These are phyloP conservation scores for Paragorgia papillata DNA, from an alignment of 92 coral and sea anemone species.

Conservation along the genomic window DNA sequence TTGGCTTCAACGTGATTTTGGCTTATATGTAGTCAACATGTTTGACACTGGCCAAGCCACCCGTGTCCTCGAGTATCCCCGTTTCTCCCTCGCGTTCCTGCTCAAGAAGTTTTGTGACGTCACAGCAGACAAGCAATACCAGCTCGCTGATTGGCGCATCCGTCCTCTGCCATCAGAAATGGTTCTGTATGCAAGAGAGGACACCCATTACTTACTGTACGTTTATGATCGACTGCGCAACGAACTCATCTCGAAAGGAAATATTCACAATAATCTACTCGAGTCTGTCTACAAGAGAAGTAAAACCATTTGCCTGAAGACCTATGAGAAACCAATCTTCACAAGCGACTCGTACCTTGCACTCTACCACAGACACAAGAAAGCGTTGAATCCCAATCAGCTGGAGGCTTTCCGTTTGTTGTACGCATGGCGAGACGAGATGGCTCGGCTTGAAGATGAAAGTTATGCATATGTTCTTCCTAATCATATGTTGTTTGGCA, in stretches of 20 bases:
- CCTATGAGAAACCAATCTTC: constrained; percentile 86
- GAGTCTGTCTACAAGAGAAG: constrained; percentile 85
- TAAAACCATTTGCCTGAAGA: constrained; percentile 75
- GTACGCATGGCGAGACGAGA: constrained; percentile 84
- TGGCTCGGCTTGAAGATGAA: constrained; percentile 95
- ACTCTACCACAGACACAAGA: constrained; percentile 75
- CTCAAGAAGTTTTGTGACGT: constrained; percentile 91
- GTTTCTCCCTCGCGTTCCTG: constrained; percentile 81
- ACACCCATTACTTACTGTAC: constrained; percentile 92
- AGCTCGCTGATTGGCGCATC: constrained; percentile 96
- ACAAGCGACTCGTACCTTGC: constrained; percentile 72
- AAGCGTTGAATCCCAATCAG: constrained; percentile 75
- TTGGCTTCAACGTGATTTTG: constrained; percentile 97
- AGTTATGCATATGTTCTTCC: constrained; percentile 93
- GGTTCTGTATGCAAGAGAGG: constrained; percentile 91
- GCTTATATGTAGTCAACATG: constrained; percentile 94
- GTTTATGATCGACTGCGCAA: constrained; percentile 85
- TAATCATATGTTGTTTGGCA: constrained; percentile 91
- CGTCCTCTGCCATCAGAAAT: constrained; percentile 93
- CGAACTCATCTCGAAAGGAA: constrained; percentile 83
- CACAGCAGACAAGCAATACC: constrained; percentile 94
- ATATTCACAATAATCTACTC: constrained; percentile 76
- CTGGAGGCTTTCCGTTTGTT: constrained; percentile 78
- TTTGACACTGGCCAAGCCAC: constrained; percentile 98
- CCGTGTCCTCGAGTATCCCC: constrained; percentile 74